phyloP scores from a whole-genome alignment of 2,797 vertebrate genomes.

The Lateolabrax maculatus region DNA sequence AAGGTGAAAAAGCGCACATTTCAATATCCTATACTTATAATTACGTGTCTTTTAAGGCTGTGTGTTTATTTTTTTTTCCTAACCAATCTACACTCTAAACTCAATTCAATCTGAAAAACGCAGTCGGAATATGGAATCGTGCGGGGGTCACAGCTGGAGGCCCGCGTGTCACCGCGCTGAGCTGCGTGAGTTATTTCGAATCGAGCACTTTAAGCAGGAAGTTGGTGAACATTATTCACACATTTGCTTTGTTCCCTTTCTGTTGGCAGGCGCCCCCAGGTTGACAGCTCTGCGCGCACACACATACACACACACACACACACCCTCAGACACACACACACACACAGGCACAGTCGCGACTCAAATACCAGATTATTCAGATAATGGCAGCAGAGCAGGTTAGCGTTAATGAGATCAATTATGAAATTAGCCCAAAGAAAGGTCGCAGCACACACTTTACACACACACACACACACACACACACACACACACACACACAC shows the following conservation, averaged over 20 bases:
- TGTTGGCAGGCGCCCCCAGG: conserved; percentile 29
- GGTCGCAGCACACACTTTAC: conserved; percentile 20
- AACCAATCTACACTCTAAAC: too few species aligned
- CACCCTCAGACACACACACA: background rate
- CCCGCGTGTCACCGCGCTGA: background rate
- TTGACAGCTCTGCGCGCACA: conserved; percentile 32
- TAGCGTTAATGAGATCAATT: conserved; percentile 75
- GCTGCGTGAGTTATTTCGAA: background rate
- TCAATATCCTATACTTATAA: too few species aligned
- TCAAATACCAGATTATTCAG: conserved; percentile 74
- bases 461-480: background rate
- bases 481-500: background rate
- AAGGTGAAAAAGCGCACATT: background rate
- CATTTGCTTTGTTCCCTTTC: conserved; percentile 47
- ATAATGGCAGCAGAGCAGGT: conserved; percentile 73
- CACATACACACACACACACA: background rate
- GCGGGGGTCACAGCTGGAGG: background rate
- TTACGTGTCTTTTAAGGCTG: background rate
- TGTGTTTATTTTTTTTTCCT: too few species aligned
- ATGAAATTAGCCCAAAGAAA: conserved; percentile 68
- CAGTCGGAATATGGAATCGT: background rate
- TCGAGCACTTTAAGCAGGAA: conserved; percentile 21
- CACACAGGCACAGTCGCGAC: conserved; percentile 10
- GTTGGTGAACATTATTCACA: conserved; percentile 49
- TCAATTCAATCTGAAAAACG: background rate